A percentile compares a stretch with the other conserved stretches of the same genome.
Evolutionary conservation across 2,113 vertebrate genomes (phyloP).

Genomic region (Engystomops pustulosus): DNA sequence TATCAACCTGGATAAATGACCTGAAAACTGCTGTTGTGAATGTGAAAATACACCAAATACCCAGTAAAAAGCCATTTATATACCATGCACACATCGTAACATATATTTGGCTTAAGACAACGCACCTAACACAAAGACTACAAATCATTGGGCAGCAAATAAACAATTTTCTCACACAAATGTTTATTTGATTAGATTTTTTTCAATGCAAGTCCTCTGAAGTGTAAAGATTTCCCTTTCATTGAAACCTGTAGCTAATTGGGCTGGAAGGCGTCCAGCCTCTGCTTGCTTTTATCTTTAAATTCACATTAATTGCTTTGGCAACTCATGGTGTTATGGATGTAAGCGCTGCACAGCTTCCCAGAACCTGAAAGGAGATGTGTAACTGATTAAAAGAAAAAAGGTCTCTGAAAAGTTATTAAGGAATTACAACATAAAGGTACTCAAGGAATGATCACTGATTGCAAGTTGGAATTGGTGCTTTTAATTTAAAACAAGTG

Average conservation of each 20-base stretch:
- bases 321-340: conserved; percentile 44
- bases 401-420: conserved; percentile 31
- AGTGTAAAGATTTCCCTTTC: conserved; percentile 48
- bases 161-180: conserved; percentile 48
- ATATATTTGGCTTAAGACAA: not conserved
- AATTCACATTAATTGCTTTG: conserved; percentile 48
- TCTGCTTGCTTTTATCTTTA: conserved; percentile 46
- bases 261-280: conserved; percentile 45
- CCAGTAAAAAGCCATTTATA: not conserved
- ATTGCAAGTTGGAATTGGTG: not conserved
- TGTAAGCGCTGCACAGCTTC: conserved; percentile 40
- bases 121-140: not conserved
- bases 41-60: not conserved
- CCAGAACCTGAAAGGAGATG: conserved; percentile 35
- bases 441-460: not conserved
- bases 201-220: conserved; percentile 28
- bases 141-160: conserved; percentile 1
- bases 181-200: conserved; percentile 47
- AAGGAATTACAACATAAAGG: conserved; percentile 27
- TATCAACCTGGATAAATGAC: not conserved
- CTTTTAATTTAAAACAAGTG: not conserved
- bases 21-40: not conserved
- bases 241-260: conserved; percentile 55
- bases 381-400: conserved; percentile 46
- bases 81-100: not conserved